Base-by-base conservation (phyloP, 2,113 vertebrate genomes). In the Rutilus rutilus region DNA sequence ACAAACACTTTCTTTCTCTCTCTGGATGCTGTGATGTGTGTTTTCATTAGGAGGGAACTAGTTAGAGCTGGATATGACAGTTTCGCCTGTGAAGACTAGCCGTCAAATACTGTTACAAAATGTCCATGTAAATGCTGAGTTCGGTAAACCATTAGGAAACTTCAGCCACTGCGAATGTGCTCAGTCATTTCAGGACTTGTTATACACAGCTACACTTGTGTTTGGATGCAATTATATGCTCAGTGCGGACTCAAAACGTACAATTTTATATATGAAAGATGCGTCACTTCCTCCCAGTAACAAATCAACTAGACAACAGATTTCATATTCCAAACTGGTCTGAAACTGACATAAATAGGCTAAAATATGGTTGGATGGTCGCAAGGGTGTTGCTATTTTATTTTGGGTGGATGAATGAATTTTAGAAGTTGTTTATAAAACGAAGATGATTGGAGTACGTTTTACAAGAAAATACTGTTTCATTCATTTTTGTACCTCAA, bases 21-120 rank as follows among this genome's bases (percentile, higher is more conserved):
- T 47, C 60, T 81, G 78, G 78, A 65, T 45, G 39, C 42, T 65
- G 15, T 45, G 59, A 65, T 81, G 39, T 81, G 60, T 65, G 78
- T 81, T 81, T 81, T 42, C 78, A 67, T 81, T 21, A 64, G 50
- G n/a, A 67, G 60, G 42, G 25, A 67, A 67, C 78, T 50, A 45
- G 78, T 39, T 25, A 9, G n/a, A 65, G 36, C 78, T 81, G 25
- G 25, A 45, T 25, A 65, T 50, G 23, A 64, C 30, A 8, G 60
- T 81, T 65, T 65, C 50, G 9, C 23, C 15, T 21, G 57, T 6
- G 14, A 5, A 15, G 54, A 64, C 19, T 11, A 2, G 57, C 7
- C 78, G 30, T 4, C 23, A 77, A 77, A 54, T 77, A 77, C 75
- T 5, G 27, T 65, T 81, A 21, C 59, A 50, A 27, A 65, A 65